Conservation (phyloP, 2,888 invertebrate genomes). For the Dryobota labecula region DNA sequence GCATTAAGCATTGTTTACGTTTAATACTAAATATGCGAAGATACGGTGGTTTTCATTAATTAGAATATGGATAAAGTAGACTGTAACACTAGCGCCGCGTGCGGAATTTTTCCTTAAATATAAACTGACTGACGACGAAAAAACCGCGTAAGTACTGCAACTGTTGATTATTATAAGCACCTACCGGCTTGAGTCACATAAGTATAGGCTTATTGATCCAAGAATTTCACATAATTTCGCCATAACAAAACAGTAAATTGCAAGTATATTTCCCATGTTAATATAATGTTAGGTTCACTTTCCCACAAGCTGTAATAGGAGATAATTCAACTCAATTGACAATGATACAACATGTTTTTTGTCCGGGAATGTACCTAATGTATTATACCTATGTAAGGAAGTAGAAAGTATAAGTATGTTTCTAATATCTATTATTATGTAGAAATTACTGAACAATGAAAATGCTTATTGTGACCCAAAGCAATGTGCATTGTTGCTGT, state of each 20-base stretch:
- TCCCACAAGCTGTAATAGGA: conserved; percentile 60
- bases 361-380: conserved; percentile 53
- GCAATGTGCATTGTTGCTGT: conserved; percentile 4
- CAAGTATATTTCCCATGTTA: conserved; percentile 58
- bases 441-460: conserved; percentile 39
- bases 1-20: too few relatives aligned
- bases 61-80: too few relatives aligned
- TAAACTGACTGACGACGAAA: background rate
- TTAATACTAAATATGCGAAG: too few relatives aligned
- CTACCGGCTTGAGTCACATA: background rate
- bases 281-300: conserved; percentile 48
- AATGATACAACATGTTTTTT: conserved; percentile 69
- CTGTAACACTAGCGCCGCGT: too few relatives aligned
- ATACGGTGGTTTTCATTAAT: too few relatives aligned
- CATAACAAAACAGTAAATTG: conserved; percentile 40
- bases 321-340: conserved; percentile 62
- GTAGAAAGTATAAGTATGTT: conserved; percentile 68
- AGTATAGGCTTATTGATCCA: conserved; percentile 30
- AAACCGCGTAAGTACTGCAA: background rate
- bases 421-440: conserved; percentile 58
- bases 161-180: background rate
- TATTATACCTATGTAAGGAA: conserved; percentile 38
- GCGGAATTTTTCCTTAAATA: background rate
- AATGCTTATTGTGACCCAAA: conserved; percentile 24
- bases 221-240: conserved; percentile 57